phyloP scores from a whole-genome alignment of 2,797 vertebrate species.

The Acrossocheilus fasciatus region DNA sequence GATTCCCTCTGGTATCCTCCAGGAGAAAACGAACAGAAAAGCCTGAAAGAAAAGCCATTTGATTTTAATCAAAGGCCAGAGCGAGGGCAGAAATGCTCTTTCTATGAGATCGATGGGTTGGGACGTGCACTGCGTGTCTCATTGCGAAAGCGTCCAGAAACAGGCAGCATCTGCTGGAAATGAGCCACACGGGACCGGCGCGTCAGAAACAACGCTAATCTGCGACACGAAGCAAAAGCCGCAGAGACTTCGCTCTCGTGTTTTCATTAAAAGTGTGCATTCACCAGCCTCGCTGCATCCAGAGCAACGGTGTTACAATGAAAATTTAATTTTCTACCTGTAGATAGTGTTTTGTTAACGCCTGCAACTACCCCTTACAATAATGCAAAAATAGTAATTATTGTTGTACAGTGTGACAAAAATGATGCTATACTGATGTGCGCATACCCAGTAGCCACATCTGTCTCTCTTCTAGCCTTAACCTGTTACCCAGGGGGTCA shows the following conservation, averaged over 20 bases:
- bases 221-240: not conserved
- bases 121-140: slow-evolving; percentile 65
- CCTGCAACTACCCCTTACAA: no score
- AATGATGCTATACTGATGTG: no score
- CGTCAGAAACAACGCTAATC: slow-evolving; percentile 1
- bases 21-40: slow-evolving; percentile 13
- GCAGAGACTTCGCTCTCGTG: not conserved
- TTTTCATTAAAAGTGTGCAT: slow-evolving; percentile 48
- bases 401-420: no score
- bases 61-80: slow-evolving; percentile 74
- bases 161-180: slow-evolving; percentile 42
- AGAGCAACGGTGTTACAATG: not conserved
- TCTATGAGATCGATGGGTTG: slow-evolving; percentile 77
- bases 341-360: no score
- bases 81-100: slow-evolving; percentile 71
- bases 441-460: no score
- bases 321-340: no score
- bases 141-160: not conserved
- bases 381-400: no score
- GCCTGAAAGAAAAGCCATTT: slow-evolving; percentile 74
- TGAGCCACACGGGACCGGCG: slow-evolving; percentile 7
- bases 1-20: slow-evolving; percentile 37
- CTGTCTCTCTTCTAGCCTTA: no score
- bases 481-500: slow-evolving; percentile 5
- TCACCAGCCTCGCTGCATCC: not conserved